Conservation (phyloP, 2,113 vertebrate genomes). For the Fregetta grallaria region DNA sequence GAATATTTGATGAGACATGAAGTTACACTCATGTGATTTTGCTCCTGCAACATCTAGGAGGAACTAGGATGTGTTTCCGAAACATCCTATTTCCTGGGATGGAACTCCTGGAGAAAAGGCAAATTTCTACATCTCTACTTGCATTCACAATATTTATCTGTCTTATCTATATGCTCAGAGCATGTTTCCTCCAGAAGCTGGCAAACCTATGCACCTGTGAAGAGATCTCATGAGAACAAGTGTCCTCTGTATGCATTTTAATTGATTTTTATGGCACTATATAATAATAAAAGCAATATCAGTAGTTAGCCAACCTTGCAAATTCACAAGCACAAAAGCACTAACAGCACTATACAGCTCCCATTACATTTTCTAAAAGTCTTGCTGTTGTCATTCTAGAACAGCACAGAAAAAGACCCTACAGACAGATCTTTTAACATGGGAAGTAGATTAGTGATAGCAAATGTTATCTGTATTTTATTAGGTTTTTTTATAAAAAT, state of each 20-base stretch:
- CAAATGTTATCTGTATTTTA: background rate
- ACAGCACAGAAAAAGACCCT: background rate
- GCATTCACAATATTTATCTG: background rate
- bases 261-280: background rate
- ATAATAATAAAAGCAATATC: background rate
- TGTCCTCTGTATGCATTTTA: background rate
- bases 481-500: background rate
- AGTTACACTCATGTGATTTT: background rate
- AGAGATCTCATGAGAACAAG: background rate
- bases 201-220: background rate
- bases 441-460: background rate
- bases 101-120: background rate
- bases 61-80: background rate
- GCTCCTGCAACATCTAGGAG: background rate
- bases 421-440: background rate
- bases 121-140: background rate
- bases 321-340: background rate
- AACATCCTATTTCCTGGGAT: background rate
- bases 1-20: background rate
- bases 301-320: background rate
- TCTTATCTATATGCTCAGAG: background rate
- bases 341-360: background rate
- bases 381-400: background rate
- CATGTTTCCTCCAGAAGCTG: background rate
- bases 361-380: background rate